Base-by-base conservation (phyloP, 2,888 invertebrate species). In the Drosophila anomalata region DNA sequence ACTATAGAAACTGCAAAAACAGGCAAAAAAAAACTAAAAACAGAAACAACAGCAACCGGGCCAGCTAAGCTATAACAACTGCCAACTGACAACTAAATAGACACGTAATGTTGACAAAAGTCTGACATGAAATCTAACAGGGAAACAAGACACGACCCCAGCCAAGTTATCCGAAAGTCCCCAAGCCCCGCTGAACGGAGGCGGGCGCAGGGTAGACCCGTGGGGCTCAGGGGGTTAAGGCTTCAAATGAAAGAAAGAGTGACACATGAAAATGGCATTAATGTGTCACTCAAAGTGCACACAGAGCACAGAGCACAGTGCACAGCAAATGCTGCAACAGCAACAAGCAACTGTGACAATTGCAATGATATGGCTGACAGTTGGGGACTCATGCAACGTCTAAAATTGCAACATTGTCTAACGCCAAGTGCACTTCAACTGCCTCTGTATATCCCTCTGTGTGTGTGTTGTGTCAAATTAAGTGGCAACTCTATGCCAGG, bases 211-310 rank as follows among this genome's bases (percentile, higher is more conserved):
- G 31, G 31, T 17, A 11, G 24, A 11, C 22, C 22, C 3, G 20
- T 5, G 46, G 46, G n/a, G 17, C 8, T 24, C 14, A 26, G 11
- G 59, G 62, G 62, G 17, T 46, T 56, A 33, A 66, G 76, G 71
- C 83, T 77, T 71, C 72, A 74, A 88, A 84, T 67, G 87, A 88
- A 88, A 89, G 89, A 89, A 89, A 83, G 79, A 81, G 88, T 89
- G 89, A 89, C 90, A 88, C 81, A 83, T 88, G 81, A 79, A 89
- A 88, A 89, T 88, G 87, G 83, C 89, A 90, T 87, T 88, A 88
- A 89, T 88, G 89, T 88, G 89, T 90, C 90, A 87, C 89, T 88
- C 87, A 88, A 82, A 86, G 74, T 77, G 76, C 67, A 81, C 76
- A 83, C 71, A 74, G 67, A 70, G n/a, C 36, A 36, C 75, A 29